Conservation (phyloP, 1,140 invertebrate species). For the Brachionus sp. region DNA sequence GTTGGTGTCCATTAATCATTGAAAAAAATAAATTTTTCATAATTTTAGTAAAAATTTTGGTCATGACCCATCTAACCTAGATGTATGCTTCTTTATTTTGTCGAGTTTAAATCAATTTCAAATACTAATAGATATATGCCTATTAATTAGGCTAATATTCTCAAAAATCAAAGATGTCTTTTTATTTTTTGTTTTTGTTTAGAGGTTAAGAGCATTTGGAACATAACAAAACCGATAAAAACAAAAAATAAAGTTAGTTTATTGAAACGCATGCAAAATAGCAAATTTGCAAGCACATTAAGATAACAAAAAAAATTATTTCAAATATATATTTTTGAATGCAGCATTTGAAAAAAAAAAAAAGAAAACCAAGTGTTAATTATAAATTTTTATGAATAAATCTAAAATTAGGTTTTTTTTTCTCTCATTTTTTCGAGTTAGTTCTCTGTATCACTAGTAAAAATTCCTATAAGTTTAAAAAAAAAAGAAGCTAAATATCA, state of each 20-base stretch:
- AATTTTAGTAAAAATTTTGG: too few species aligned
- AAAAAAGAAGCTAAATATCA: background rate
- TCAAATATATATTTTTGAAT: background rate
- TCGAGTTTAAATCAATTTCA: background rate
- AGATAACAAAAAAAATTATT: background rate
- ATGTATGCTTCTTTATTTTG: background rate
- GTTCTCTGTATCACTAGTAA: background rate
- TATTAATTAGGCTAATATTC: background rate
- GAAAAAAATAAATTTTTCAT: too few species aligned
- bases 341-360: background rate
- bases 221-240: background rate
- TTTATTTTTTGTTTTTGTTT: too few species aligned
- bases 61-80: too few species aligned
- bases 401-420: background rate
- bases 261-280: background rate
- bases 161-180: background rate
- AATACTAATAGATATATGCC: background rate
- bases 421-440: background rate
- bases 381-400: slow-evolving; percentile 1
- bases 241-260: background rate
- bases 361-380: background rate
- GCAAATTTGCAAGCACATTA: slow-evolving; percentile 2
- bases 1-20: too few species aligned
- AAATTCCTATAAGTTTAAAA: background rate
- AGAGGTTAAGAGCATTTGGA: background rate